Evolutionary conservation across 2,797 vertebrate species (phyloP).

Genomic region (Hybognathus amarus): DNA sequence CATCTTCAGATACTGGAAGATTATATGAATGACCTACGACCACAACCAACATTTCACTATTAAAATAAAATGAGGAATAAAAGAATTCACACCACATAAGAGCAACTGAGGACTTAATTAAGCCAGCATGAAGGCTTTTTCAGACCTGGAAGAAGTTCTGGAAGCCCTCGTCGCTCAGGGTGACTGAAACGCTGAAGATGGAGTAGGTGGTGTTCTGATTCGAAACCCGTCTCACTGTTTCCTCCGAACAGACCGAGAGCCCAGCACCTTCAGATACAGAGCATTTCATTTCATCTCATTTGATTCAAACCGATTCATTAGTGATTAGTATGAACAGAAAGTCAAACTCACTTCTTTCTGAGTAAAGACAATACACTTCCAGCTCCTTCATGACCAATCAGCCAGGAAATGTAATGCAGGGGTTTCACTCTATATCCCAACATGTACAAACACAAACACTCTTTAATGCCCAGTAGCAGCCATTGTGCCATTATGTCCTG

Average conservation of each 20-base stretch:
- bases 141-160: conserved; percentile 91
- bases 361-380: conserved; percentile 93
- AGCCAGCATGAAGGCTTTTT: neutral
- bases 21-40: conserved; percentile 87
- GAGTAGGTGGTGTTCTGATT: conserved; percentile 96
- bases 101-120: neutral
- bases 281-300: neutral
- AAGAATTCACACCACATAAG: neutral
- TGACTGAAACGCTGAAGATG: conserved; percentile 94
- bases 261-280: conserved; percentile 84
- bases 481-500: neutral
- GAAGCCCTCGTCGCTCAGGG: conserved; percentile 90
- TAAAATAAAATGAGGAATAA: neutral
- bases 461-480: neutral
- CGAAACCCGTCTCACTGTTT: conserved; percentile 93
- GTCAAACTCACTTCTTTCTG: conserved; percentile 85
- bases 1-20: conserved; percentile 98
- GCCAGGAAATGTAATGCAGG: conserved; percentile 94
- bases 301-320: neutral
- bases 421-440: conserved; percentile 87
- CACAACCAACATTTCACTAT: conserved; percentile 29
- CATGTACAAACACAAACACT: conserved; percentile 42
- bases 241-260: conserved; percentile 93
- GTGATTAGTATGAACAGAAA: neutral
- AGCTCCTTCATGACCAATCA: conserved; percentile 94